phyloP scores from a whole-genome alignment of 2,888 invertebrate genomes.

The Druceiella hillmani region DNA sequence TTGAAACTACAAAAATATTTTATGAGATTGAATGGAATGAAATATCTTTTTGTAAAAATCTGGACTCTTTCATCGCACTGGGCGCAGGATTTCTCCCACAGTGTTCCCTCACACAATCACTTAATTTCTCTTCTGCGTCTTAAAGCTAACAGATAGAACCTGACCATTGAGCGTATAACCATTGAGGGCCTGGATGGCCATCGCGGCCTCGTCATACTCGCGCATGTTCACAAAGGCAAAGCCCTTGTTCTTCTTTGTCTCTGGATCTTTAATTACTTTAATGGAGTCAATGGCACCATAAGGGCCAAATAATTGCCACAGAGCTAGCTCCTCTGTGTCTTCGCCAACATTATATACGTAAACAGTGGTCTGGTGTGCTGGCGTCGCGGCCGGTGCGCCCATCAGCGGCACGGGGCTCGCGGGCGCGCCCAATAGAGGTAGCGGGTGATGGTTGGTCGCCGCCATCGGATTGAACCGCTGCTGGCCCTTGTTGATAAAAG shows the following conservation, averaged over 20 bases:
- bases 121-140: slow-evolving; percentile 47
- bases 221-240: slow-evolving; percentile 52
- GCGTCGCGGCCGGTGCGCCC: slow-evolving; percentile 32
- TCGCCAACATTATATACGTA: slow-evolving; percentile 52
- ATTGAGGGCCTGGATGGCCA: slow-evolving; percentile 51
- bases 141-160: slow-evolving; percentile 53
- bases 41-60: slow-evolving; percentile 26
- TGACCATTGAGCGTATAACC: slow-evolving; percentile 52
- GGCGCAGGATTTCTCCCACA: slow-evolving; percentile 1
- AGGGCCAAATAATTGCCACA: slow-evolving; percentile 51
- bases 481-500: slow-evolving; percentile 49
- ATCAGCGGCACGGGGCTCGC: slow-evolving; percentile 44
- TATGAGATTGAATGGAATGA: slow-evolving; percentile 48
- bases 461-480: slow-evolving; percentile 51
- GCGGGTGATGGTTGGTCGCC: slow-evolving; percentile 39
- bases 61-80: background rate
- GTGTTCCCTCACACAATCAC: background rate
- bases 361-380: slow-evolving; percentile 47
- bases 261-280: slow-evolving; percentile 51
- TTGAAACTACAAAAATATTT: slow-evolving; percentile 52
- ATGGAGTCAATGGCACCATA: slow-evolving; percentile 52
- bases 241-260: slow-evolving; percentile 52
- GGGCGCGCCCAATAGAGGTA: slow-evolving; percentile 43
- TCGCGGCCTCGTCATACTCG: slow-evolving; percentile 50
- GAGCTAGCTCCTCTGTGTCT: slow-evolving; percentile 48